These are phyloP conservation scores for Silurus asotus DNA, from an alignment of 2,113 vertebrate species.

Conservation along the genomic window DNA sequence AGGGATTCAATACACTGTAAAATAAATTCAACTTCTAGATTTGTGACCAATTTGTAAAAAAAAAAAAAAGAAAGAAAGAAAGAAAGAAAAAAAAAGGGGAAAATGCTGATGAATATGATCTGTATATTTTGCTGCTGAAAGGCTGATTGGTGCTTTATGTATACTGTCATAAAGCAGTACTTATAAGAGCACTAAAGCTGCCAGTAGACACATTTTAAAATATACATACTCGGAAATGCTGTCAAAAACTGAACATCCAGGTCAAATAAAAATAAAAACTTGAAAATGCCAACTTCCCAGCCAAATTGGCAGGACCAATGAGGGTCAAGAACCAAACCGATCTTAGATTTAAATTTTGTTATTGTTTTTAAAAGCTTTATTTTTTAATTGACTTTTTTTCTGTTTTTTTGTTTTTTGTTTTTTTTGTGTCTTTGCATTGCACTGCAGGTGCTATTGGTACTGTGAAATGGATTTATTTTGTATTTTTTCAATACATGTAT, in stretches of 20 bases:
- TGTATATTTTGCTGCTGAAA: conserved; percentile 3
- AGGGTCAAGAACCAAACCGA: conserved; percentile 9
- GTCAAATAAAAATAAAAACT: not conserved
- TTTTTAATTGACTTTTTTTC: not conserved
- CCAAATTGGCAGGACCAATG: conserved; percentile 12
- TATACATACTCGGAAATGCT: conserved; percentile 5
- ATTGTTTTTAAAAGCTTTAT: not conserved
- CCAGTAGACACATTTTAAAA: not conserved
- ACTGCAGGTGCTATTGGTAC: conserved; percentile 1
- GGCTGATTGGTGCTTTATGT: not conserved
- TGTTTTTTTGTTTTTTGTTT: not conserved
- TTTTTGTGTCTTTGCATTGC: conserved; percentile 1
- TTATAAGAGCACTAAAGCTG: conserved; percentile 1
- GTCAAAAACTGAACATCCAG: not conserved
- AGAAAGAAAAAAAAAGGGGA: too few relatives aligned
- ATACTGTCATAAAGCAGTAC: not conserved
- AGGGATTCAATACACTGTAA: not conserved
- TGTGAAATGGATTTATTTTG: conserved; percentile 21
- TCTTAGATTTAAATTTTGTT: not conserved
- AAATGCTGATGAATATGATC: not conserved
- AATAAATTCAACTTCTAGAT: not conserved
- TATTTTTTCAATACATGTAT: not conserved
- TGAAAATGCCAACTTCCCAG: conserved; percentile 10
- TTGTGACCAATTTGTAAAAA: not conserved
- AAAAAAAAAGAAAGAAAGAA: not conserved